Percentiles rank a stretch among this genome's conserved stretches.
phyloP scores from a whole-genome alignment of 2,113 vertebrate species.

The Cygnus buccinator region DNA sequence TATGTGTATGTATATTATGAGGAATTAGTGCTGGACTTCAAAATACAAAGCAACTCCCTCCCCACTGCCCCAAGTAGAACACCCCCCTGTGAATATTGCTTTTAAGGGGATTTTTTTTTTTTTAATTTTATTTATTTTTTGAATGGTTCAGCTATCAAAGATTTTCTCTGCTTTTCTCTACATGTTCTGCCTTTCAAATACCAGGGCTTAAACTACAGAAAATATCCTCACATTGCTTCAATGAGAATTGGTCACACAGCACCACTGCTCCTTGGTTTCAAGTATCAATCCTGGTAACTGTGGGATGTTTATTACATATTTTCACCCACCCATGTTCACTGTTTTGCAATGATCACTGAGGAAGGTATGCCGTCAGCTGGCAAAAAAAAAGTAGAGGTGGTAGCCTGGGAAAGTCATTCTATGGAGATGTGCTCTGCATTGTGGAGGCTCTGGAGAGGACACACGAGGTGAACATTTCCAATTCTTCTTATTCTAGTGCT shows the following conservation, averaged over 20 bases:
- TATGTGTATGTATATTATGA: neutral
- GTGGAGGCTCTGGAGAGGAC: neutral
- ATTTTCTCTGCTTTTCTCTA: neutral
- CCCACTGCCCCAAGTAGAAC: neutral
- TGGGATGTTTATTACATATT: neutral
- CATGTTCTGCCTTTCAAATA: neutral
- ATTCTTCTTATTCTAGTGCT: neutral
- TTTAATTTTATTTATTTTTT: neutral
- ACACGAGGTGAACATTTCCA: neutral
- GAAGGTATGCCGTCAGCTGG: neutral
- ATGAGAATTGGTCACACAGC: neutral
- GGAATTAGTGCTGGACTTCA: slow-evolving; percentile 5
- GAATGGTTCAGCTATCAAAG: neutral
- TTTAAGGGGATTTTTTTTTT: neutral
- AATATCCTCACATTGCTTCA: neutral
- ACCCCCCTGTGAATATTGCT: neutral
- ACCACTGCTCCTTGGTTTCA: neutral
- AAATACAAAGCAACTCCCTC: neutral
- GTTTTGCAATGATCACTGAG: neutral
- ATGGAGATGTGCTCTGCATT: rapidly evolving
- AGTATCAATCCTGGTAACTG: neutral
- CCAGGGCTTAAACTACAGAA: neutral
- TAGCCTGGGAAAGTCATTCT: neutral
- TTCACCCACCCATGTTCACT: neutral
- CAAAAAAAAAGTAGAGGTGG: neutral